phyloP scores from a whole-genome alignment of 2,113 vertebrate species.

The Malurus elegans region DNA sequence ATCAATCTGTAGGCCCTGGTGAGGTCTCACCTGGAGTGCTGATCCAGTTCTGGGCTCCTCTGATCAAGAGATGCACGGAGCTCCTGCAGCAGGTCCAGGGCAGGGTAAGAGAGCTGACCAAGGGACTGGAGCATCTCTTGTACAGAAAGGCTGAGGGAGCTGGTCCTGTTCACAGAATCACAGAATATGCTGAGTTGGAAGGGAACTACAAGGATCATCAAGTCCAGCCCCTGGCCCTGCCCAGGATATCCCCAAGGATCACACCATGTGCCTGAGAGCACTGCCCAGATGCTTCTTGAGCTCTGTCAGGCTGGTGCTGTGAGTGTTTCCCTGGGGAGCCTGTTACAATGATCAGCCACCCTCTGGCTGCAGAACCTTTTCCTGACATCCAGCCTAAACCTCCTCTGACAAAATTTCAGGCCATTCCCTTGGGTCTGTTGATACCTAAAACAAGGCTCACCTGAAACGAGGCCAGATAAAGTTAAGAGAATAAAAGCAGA shows the following conservation, averaged over 20 bases:
- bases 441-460: too few relatives aligned
- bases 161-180: background rate
- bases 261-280: background rate
- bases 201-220: too few relatives aligned
- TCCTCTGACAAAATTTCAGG: background rate
- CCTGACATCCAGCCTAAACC: accelerated
- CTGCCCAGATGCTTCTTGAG: background rate
- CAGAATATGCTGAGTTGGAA: background rate
- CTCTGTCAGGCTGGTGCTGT: background rate
- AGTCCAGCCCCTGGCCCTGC: background rate
- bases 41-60: background rate
- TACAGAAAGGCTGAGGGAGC: too few relatives aligned
- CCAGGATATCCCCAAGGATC: too few relatives aligned
- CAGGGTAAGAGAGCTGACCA: background rate
- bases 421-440: background rate
- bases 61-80: background rate
- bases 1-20: too few relatives aligned
- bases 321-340: background rate
- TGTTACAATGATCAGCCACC: background rate
- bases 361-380: background rate
- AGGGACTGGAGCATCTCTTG: background rate
- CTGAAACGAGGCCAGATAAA: too few relatives aligned
- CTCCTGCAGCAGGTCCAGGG: background rate
- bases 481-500: too few relatives aligned
- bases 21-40: background rate